Base-by-base conservation (phyloP, 2,888 invertebrate genomes). In the Drosophila longiperda region DNA sequence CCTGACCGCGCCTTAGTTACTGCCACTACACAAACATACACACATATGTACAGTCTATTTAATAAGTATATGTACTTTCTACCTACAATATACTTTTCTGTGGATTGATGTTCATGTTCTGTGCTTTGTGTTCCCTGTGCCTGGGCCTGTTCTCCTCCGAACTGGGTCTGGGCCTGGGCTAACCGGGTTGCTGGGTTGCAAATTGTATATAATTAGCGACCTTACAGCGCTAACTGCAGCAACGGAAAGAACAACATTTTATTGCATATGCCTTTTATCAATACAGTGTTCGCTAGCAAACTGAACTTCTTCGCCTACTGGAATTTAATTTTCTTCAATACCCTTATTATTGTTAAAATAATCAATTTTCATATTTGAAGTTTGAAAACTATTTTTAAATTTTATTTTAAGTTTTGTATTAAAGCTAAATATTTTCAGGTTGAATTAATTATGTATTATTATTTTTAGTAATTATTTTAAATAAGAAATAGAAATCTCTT, bases 1-100 rank as follows among this genome's bases (percentile, higher is more conserved):
- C 87, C 77, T 83, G 87, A 86, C 87, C 67, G 89, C 89, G 83
- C 77, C 89, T 80, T 83, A 71, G 66, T 89, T 80, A 83, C 87
- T 84, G 75, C 48, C 61, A 63, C 59, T 59, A 54, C 34, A 54
- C 34, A 38, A 34, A 53, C 59, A 65, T 42, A 26, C 23, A 59
- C 64, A 49, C 34, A 23, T 54, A 42, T 32, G 40, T 48, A 23
- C 34, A 53, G 15, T 34, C 15, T 34, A 54, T 33, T 20, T 64
- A 48, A 32, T 20, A 20, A 52, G 32, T 42, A 36, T 40, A 29
- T 60, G 34, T n/a, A 49, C 20, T 40, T 29, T 34, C 20, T 50
- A 55, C 36, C 48, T 57, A 52, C 48, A 62, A 74, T 66, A 62
- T 74, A 73, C 50, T 40, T 38, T 40, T 32, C 57, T 40, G 57